Evolutionary conservation across 2,888 invertebrate species (phyloP), one percentile per base, ranked within the genome.

Genomic region (Arenicola marina): DNA sequence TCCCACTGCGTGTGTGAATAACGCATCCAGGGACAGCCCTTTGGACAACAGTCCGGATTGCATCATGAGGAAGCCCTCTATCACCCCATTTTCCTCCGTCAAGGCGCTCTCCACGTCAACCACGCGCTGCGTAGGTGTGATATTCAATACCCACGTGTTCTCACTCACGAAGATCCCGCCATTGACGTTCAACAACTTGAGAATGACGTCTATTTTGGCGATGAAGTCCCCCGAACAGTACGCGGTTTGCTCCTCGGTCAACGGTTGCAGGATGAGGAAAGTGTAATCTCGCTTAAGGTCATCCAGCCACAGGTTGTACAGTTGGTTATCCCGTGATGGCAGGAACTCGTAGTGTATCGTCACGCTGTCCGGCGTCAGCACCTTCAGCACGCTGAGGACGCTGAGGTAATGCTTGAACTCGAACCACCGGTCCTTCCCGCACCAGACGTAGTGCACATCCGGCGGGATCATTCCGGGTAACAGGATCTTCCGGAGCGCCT

Each of bases 401-500:
- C 77, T 75, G 28, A 81, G 62, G 65, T 77, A 79, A 58, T 78
- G 73, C 31, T 71, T 69, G 65, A 76, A 81, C 44, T 73, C 69
- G 56, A 80, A 76, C 46, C 75, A 74, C 4, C 67, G 24, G 15
- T 21, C 21, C 29, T 73, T 62, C 0, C 70, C 62, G 56, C 79
- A 80, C 78, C 79, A 80, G 1, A 79, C 69, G 58, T 69, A 78
- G 57, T 75, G 75, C 0, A 78, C 73, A 33, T 69, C 61, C 21
- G 67, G 53, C 2, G 71, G 65, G 2, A 67, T 48, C 48, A 48
- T 48, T 24, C 26, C 24, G n/a, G 48, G 48, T 48, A 48, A 48
- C n/a, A 48, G 15, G 7, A n/a, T 11, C 24, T 24, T 48, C 48
- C 24, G 48, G 26, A 48, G n/a, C n/a, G n/a, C n/a, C n/a, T n/a